Evolutionary conservation across 2,113 vertebrate species (phyloP).

Genomic region (Nothocercus julius): DNA sequence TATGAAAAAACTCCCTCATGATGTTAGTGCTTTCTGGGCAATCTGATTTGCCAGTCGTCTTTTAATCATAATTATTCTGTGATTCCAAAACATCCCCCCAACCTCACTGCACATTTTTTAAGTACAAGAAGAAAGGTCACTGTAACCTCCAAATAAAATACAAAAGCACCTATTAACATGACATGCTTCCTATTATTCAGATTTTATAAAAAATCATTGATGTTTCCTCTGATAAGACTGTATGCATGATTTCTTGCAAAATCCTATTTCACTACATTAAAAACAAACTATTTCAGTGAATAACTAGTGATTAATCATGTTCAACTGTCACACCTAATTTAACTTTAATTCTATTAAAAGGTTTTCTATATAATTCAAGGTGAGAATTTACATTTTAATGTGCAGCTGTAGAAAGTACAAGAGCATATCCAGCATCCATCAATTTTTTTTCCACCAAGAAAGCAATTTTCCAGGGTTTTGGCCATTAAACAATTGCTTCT

Average conservation of each 20-base stretch:
- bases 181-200: background rate
- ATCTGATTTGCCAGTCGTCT: background rate
- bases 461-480: conserved; percentile 33
- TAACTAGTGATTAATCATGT: conserved; percentile 64
- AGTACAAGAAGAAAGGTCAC: conserved; percentile 14
- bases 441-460: conserved; percentile 24
- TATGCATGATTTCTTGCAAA: background rate
- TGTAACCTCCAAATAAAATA: conserved; percentile 8
- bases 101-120: background rate
- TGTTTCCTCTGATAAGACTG: background rate
- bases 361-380: conserved; percentile 31
- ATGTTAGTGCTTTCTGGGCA: background rate
- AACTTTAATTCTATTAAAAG: conserved; percentile 58
- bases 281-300: conserved; percentile 38
- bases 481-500: conserved; percentile 49
- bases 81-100: background rate
- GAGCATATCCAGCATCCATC: background rate
- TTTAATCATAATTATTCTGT: background rate
- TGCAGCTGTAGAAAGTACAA: conserved; percentile 29
- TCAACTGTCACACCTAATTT: conserved; percentile 70
- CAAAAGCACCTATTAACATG: background rate
- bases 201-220: conserved; percentile 6
- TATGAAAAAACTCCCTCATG: background rate
- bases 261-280: conserved; percentile 45
- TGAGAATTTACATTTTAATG: conserved; percentile 70